Conservation (phyloP, 2,113 vertebrate species). For the Pachypanchax playfairii region DNA sequence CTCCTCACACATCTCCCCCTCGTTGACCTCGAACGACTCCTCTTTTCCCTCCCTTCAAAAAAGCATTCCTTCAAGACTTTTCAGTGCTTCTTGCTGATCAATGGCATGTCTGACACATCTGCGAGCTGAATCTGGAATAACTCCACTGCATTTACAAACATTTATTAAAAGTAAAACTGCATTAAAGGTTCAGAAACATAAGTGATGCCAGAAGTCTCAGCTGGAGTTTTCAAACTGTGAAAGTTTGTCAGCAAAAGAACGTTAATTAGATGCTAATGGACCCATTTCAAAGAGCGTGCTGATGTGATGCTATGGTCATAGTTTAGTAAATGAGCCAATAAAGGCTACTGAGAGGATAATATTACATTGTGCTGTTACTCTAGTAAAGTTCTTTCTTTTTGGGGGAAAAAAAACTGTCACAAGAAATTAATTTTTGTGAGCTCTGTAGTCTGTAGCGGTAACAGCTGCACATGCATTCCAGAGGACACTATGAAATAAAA, state of each 20-base stretch:
- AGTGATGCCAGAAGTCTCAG: constrained; percentile 30
- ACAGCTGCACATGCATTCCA: constrained; percentile 17
- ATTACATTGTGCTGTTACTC: constrained; percentile 5
- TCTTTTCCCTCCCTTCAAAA: constrained; percentile 68
- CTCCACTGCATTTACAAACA: constrained; percentile 52
- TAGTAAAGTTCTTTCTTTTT: constrained; percentile 11
- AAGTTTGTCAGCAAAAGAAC: constrained; percentile 40
- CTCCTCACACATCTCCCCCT: constrained; percentile 64
- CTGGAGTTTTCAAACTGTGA: constrained; percentile 38
- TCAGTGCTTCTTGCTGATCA: constrained; percentile 55
- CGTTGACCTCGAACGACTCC: constrained; percentile 64
- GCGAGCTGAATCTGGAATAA: constrained; percentile 52
- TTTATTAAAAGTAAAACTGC: constrained; percentile 38
- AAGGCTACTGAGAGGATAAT: neutral
- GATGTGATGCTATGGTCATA: constrained; percentile 15
- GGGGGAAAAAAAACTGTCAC: neutral
- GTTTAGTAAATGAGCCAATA: constrained; percentile 4
- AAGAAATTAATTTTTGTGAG: neutral
- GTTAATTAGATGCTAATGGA: constrained; percentile 10
- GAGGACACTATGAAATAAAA: neutral
- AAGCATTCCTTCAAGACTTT: constrained; percentile 70
- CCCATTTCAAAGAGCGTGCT: neutral
- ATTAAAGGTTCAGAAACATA: constrained; percentile 39
- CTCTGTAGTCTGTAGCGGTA: constrained; percentile 2
- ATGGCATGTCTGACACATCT: constrained; percentile 63